These are phyloP conservation scores for Oreortyx pictus DNA, from an alignment of 2,797 vertebrate genomes.

Conservation along the genomic window DNA sequence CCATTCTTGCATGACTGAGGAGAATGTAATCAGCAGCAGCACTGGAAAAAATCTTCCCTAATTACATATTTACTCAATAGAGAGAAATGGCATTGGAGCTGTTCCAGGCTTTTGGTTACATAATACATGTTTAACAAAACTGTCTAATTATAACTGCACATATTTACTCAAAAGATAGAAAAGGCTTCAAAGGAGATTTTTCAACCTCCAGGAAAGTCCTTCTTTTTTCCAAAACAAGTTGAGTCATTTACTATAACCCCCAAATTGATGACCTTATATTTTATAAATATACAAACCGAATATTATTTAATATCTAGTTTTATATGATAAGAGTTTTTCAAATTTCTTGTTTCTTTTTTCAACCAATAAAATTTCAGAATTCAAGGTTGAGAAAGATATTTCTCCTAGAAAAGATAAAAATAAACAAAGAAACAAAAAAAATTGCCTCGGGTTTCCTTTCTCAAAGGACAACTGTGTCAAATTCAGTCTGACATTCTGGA, in stretches of 20 bases:
- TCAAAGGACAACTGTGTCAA: background rate
- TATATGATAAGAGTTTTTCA: background rate
- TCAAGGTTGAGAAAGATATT: background rate
- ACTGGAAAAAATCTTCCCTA: conserved; percentile 43
- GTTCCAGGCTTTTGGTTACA: conserved; percentile 55
- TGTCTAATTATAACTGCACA: conserved; percentile 47
- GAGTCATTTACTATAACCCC: background rate
- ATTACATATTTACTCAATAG: conserved; percentile 64
- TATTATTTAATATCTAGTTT: background rate
- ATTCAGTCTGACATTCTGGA: background rate
- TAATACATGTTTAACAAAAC: conserved; percentile 51
- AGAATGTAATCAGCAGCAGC: conserved; percentile 47
- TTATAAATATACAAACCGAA: background rate
- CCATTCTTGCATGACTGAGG: background rate
- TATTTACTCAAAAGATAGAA: conserved; percentile 58
- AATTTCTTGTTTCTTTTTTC: background rate
- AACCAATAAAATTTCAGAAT: background rate
- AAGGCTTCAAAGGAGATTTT: conserved; percentile 51
- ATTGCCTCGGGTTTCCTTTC: background rate
- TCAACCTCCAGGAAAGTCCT: background rate
- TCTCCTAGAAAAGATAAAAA: background rate
- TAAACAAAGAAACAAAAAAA: background rate
- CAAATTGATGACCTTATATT: background rate
- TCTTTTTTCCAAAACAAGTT: background rate
- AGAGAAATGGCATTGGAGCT: conserved; percentile 45